Evolutionary conservation across 2,888 invertebrate genomes (phyloP).

Genomic region (Clanis bilineata): DNA sequence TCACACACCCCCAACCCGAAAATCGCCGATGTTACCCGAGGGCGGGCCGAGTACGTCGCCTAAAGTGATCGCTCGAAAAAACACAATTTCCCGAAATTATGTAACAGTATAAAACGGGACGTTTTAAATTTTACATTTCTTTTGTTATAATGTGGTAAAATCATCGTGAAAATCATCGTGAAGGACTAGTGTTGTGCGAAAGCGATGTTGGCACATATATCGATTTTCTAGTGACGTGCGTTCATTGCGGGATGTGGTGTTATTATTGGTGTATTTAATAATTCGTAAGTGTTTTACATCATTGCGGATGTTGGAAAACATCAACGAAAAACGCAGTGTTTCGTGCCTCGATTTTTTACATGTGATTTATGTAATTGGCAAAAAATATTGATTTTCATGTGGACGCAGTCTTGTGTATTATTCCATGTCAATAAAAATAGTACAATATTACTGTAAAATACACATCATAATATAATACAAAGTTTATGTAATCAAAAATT

Average conservation of each 20-base stretch:
- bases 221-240: slow-evolving; percentile 74
- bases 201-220: slow-evolving; percentile 46
- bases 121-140: slow-evolving; percentile 40
- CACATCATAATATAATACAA: neutral
- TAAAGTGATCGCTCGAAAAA: slow-evolving; percentile 56
- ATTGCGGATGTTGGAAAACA: slow-evolving; percentile 9
- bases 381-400: slow-evolving; percentile 10
- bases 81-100: slow-evolving; percentile 66
- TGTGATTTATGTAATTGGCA: neutral
- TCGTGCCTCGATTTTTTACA: slow-evolving; percentile 4
- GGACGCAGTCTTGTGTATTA: neutral
- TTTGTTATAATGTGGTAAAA: slow-evolving; percentile 33
- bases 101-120: slow-evolving; percentile 47
- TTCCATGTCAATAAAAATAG: neutral
- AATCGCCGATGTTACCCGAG: slow-evolving; percentile 54
- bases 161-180: slow-evolving; percentile 34
- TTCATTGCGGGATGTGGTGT: slow-evolving; percentile 62
- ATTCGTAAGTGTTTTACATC: slow-evolving; percentile 43
- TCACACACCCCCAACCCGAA: slow-evolving; percentile 59
- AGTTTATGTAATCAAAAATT: no score
- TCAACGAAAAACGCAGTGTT: neutral
- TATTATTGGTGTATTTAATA: slow-evolving; percentile 56
- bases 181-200: slow-evolving; percentile 23
- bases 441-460: neutral
- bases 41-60: slow-evolving; percentile 47